phyloP scores from a whole-genome alignment of 1,140 invertebrate genomes.

The Drosophila asahinai region DNA sequence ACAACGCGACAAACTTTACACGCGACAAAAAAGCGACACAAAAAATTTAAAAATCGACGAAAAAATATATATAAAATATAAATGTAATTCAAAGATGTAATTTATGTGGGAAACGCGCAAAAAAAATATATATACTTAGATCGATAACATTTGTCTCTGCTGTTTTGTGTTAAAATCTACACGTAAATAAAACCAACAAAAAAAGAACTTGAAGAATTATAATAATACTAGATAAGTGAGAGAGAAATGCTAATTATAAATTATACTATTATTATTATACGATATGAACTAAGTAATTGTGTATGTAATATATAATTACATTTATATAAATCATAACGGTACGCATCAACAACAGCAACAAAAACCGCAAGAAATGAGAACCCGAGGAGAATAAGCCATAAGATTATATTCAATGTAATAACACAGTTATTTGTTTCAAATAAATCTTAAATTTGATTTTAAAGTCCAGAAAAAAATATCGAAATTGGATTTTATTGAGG shows the following conservation, averaged over 20 bases:
- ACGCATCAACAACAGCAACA: constrained; percentile 45
- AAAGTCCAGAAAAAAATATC: constrained; percentile 53
- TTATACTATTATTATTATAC: constrained; percentile 69
- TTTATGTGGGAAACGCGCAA: constrained; percentile 50
- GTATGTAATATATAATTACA: constrained; percentile 82
- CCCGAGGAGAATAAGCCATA: constrained; percentile 62
- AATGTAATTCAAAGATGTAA: constrained; percentile 70
- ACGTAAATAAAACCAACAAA: constrained; percentile 46
- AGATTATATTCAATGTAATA: constrained; percentile 85
- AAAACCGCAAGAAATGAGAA: constrained; percentile 19
- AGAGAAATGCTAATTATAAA: constrained; percentile 63
- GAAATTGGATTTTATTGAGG: background rate
- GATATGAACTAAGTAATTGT: constrained; percentile 74
- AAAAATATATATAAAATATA: constrained; percentile 42
- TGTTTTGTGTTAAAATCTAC: constrained; percentile 52
- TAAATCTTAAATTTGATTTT: constrained; percentile 85
- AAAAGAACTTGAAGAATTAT: constrained; percentile 35
- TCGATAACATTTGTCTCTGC: constrained; percentile 48
- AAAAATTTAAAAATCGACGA: constrained; percentile 14
- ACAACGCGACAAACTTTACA: constrained; percentile 47
- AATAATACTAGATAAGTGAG: constrained; percentile 50
- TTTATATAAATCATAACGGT: constrained; percentile 57
- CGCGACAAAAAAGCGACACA: constrained; percentile 35
- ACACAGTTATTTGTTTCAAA: constrained; percentile 85
- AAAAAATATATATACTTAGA: constrained; percentile 51